Base-by-base conservation (phyloP, 2,113 vertebrate species). In the Phylloscopus whistleri region DNA sequence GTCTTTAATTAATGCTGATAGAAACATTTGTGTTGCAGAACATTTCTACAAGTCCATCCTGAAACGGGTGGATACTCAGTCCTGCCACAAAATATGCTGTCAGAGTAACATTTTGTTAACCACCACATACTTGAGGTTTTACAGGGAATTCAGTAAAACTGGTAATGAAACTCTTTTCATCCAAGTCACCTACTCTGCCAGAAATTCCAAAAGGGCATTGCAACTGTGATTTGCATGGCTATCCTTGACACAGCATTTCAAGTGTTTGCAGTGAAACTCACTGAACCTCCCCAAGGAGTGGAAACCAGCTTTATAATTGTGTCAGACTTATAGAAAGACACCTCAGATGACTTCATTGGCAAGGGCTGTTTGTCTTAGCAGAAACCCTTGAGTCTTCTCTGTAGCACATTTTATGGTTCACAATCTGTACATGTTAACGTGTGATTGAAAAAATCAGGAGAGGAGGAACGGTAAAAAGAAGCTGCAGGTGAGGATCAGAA, bases 361-460 rank as follows among this genome's bases (percentile, higher is more conserved):
- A 55, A 59, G 27, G 20, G 19, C 5, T 22, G 2, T 33, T 60
- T 66, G 24, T 51, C 48, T 69, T 35, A 44, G 5, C 51, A 48
- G 59, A 88, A 88, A 48, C 16, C 16, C 46, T 26, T 15, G 26
- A 41, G 15, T 28, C 14, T 62, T 10, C 78, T 43, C 51, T 63
- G 51, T 7, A 66, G 23, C 24, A 28, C 31, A 55, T 67, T 74
- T 92, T 67, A 14, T 1, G 1, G 16, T 39, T 74, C 64, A 59
- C 41, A 56, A 20, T 39, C 46, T 74, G 13, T 28, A 35, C 1
- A 0, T 0, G 0, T 41, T 59, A 52, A 31, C 0, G 0, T 6
- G 11, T 2, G 1, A 44, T 1, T 66, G 8, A 26, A 16, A 52
- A 68, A 60, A 60, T 3, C 13, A 51, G 28, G 31, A 37, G 21